These are phyloP conservation scores for Archocentrus centrarchus DNA, from an alignment of 2,113 vertebrate species.

Conservation along the genomic window DNA sequence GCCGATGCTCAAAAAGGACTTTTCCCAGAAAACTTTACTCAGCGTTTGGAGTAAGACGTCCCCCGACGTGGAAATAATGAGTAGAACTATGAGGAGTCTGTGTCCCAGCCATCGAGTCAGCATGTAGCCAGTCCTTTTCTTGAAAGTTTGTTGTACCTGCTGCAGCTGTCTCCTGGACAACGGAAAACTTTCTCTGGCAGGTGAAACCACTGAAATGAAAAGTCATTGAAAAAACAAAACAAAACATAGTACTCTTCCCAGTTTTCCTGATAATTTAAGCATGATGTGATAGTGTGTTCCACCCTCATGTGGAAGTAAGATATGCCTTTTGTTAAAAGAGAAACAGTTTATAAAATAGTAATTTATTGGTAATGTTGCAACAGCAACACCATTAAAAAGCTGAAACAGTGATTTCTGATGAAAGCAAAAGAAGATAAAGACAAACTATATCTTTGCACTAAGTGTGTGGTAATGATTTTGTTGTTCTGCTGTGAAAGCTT, in stretches of 20 bases:
- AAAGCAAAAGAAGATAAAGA: slow-evolving; percentile 67
- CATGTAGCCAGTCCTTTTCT: slow-evolving; percentile 66
- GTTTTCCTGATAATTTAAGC: slow-evolving; percentile 58
- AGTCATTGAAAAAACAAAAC: neutral
- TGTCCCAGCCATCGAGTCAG: slow-evolving; percentile 70
- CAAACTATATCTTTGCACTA: slow-evolving; percentile 80
- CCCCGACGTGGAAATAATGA: neutral
- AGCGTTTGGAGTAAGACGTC: slow-evolving; percentile 82
- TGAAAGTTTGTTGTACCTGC: slow-evolving; percentile 18
- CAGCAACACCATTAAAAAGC: slow-evolving; percentile 63
- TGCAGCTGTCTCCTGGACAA: slow-evolving; percentile 15
- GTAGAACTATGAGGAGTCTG: slow-evolving; percentile 34
- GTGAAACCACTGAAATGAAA: slow-evolving; percentile 59
- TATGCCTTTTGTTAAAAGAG: slow-evolving; percentile 64
- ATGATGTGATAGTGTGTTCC: slow-evolving; percentile 78
- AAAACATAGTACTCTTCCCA: slow-evolving; percentile 33
- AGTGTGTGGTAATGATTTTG: slow-evolving; percentile 83
- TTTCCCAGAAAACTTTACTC: slow-evolving; percentile 96
- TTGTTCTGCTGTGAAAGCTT: slow-evolving; percentile 82
- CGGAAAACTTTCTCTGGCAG: neutral
- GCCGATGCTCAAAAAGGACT: slow-evolving; percentile 88
- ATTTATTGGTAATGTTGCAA: slow-evolving; percentile 85
- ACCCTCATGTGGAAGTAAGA: slow-evolving; percentile 69
- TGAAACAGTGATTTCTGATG: neutral
- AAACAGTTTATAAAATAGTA: slow-evolving; percentile 79